Conservation (phyloP, 2,797 vertebrate genomes). For the Chlorospingus flavigularis region DNA sequence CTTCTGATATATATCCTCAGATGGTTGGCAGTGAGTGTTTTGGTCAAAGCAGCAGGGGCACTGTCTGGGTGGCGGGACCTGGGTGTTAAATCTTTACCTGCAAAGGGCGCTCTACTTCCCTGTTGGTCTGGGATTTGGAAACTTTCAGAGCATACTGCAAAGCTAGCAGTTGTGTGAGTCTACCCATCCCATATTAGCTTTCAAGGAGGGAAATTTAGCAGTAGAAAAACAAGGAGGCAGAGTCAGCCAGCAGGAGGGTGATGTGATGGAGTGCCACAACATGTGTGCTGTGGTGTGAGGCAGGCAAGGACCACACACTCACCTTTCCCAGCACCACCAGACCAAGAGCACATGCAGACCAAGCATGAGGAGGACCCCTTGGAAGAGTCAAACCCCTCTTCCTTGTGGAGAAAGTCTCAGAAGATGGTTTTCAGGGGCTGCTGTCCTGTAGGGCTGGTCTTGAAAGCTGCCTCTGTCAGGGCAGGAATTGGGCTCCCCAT, state of each 20-base stretch:
- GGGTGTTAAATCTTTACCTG: fast-evolving
- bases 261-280: fast-evolving
- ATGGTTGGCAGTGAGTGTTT: too few relatives aligned
- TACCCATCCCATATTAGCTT: background rate
- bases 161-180: background rate
- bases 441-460: background rate
- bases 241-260: background rate
- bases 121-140: background rate
- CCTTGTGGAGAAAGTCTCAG: background rate
- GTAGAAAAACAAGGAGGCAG: background rate
- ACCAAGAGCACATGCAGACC: background rate
- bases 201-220: background rate
- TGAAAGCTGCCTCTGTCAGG: background rate
- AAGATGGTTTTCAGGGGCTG: background rate
- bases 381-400: background rate
- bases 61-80: background rate
- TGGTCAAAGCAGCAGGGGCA: background rate
- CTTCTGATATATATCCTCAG: background rate
- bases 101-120: background rate
- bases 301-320: background rate
- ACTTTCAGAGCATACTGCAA: background rate
- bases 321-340: background rate
- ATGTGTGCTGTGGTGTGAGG: fast-evolving
- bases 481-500: fast-evolving
- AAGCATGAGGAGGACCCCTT: background rate